Evolutionary conservation across 2,113 vertebrate genomes (phyloP), one percentile per base, ranked within the genome.

Genomic region (Notothenia coriiceps): DNA sequence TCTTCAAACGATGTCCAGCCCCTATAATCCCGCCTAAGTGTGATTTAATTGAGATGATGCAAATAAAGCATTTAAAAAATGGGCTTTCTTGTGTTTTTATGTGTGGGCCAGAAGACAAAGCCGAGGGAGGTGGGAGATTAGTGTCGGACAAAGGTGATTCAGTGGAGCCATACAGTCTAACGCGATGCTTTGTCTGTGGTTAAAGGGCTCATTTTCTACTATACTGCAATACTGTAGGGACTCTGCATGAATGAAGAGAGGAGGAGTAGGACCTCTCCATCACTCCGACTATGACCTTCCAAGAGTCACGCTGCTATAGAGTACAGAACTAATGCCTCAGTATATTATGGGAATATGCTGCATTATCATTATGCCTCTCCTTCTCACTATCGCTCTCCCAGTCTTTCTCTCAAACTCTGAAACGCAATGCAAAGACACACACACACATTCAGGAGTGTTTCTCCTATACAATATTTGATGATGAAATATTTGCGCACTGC

Each of bases 311-410:
- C 80, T 74, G 82, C 57, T 86, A 80, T 69, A 74, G 73, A 91
- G 88, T 70, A 87, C 87, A 79, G 83, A 86, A 85, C 89, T 92
- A 92, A 93, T 91, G 92, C 88, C 80, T 90, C 88, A 25, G 86
- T 92, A 88, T 89, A 91, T 93, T 91, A 91, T 79, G 74, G 78
- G 82, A 88, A 90, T 90, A 86, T 88, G 90, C 80, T 87, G 90
- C 91, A 91, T 91, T 89, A 91, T 90, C 90, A 89, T 86, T 89
- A 86, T 65, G 79, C 68, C 40, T 82, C 86, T 86, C 56, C 49
- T 61, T 89, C 82, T 55, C 82, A 49, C 63, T 50, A 72, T 86
- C 57, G 40, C 80, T 85, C 68, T 79, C 20, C 17, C 70, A 65
- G 76, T 74, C 84, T 67, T 77, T 79, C 64, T 29, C 72, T 69